Evolutionary conservation across 2,888 invertebrate species (phyloP), one percentile per base, ranked within the genome.

Genomic region (Cataglyphis cursor): DNA sequence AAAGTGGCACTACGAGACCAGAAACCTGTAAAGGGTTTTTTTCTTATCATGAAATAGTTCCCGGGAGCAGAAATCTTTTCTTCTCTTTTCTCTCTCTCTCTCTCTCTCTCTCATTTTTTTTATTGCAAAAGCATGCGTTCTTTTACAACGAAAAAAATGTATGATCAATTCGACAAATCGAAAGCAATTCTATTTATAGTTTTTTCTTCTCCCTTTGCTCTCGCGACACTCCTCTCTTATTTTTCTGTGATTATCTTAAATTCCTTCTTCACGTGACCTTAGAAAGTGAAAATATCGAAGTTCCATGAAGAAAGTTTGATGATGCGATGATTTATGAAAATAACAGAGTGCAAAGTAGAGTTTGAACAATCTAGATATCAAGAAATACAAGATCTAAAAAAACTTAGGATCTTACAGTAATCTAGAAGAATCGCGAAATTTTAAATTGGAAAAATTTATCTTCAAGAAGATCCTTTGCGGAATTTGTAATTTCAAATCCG

Each of bases 1-100:
- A 65, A 87, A 86, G 75, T 84, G 85, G 80, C 86, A 74, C 86
- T 85, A 89, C 81, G 81, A 85, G 82, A 84, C 78, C 85, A 81
- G 70, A 84, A 83, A 82, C 64, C 80, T 82, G 83, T 64, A 86
- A 85, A 86, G 54, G 74, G 41, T 83, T 76, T 48, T 70, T 70
- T 64, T 65, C 38, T 73, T 72, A 28, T 73, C 51, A 12, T 81
- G 72, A 61, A 81, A 82, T 76, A 70, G 24, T 64, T 66, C 35
- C 72, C 38, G 76, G 80, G 72, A 72, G 41, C 35, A 78, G 66
- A 84, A 80, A 82, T 15, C 74, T 21, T 59, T 51, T 74, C 70
- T 35, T 35, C 35, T 35, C 6, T 35, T 35, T 35, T 35, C 35
- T 35, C 31, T 31, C 31, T 31, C 31, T 31, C 31, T 31, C 4